Evolutionary conservation across 2,113 vertebrate species (phyloP), one percentile per base, ranked within the genome.

Genomic region (Zosterops pallidus): DNA sequence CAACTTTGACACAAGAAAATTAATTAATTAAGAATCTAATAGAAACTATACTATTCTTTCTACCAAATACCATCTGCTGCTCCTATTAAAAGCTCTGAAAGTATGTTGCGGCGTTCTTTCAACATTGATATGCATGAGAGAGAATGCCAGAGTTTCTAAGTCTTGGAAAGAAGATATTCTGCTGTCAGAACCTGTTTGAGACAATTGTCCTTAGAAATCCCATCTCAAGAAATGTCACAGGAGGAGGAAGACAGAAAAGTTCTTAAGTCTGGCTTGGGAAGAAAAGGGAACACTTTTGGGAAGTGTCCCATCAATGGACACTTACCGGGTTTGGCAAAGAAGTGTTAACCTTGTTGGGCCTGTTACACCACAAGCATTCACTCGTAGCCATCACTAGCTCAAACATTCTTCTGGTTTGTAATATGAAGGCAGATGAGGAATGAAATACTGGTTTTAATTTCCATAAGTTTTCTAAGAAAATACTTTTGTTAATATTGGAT

Each of bases 31-130:
- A 83, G 26, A 72, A 55, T 50, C 31, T 70, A 71, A 39, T 22
- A 59, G 37, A 83, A 96, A 74, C 35, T 37, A 70, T 90, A 35
- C 18, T 2, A 6, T 49, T 22, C 67, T 72, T 80, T 49, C 11
- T 88, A 59, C 14, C 14, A 92, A 69, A 67, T 52, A 24, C 4
- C 3, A 17, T 85, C n/a, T 76, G 28, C 53, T 92, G n/a, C 10
- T 94, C 42, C 37, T 65, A 7, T 50, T 83, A 81, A 91, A 91
- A 91, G 8, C 42, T 91, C 14, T 63, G 52, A 46, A 94, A 92
- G 12, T 31, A 21, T 59, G 12, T 41, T 86, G 56, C 29, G 84
- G 22, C 26, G 11, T 81, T 74, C 31, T 78, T 21, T 87, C 47
- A 55, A 11, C 14, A 42, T 29, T 4, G 1, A 6, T 52, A 21